These are phyloP conservation scores for Platycheirus albimanus DNA, from an alignment of 2,888 invertebrate genomes.

Conservation along the genomic window DNA sequence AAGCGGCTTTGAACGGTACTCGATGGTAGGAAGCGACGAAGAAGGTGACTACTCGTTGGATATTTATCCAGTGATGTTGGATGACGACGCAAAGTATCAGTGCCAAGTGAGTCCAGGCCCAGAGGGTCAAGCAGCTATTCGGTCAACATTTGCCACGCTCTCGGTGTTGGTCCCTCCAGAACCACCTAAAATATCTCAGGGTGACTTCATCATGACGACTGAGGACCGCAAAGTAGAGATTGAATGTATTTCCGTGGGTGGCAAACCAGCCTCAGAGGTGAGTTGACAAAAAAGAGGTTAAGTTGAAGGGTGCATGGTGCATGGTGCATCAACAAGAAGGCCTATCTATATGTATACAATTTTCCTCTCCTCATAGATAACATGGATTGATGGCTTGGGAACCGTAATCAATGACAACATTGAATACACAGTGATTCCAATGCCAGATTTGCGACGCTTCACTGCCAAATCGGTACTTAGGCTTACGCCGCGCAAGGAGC, in stretches of 20 bases:
- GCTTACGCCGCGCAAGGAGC: constrained; percentile 92
- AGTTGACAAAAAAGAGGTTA: no score
- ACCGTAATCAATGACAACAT: constrained; percentile 92
- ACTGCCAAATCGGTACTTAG: constrained; percentile 93
- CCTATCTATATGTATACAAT: constrained; percentile 25
- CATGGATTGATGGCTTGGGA: constrained; percentile 95
- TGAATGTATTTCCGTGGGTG: constrained; percentile 94
- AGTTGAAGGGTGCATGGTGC: not conserved
- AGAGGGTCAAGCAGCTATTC: constrained; percentile 89
- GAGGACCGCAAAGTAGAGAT: constrained; percentile 95
- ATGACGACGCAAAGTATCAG: constrained; percentile 96
- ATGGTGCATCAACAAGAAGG: not conserved
- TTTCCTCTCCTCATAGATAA: constrained; percentile 85
- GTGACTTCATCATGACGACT: constrained; percentile 91
- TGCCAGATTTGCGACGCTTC: constrained; percentile 91
- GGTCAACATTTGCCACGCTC: constrained; percentile 92
- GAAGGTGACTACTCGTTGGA: constrained; percentile 96
- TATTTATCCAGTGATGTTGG: constrained; percentile 93
- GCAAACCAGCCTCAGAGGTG: constrained; percentile 97
- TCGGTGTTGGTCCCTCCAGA: constrained; percentile 96
- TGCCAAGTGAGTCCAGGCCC: constrained; percentile 95
- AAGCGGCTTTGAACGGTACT: constrained; percentile 95
- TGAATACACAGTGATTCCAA: constrained; percentile 88
- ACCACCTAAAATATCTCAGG: constrained; percentile 93
- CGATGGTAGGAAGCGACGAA: constrained; percentile 97